Evolutionary conservation across 2,113 vertebrate species (phyloP), one percentile per base, ranked within the genome.

Genomic region (Leptobrachium ailaonicum): DNA sequence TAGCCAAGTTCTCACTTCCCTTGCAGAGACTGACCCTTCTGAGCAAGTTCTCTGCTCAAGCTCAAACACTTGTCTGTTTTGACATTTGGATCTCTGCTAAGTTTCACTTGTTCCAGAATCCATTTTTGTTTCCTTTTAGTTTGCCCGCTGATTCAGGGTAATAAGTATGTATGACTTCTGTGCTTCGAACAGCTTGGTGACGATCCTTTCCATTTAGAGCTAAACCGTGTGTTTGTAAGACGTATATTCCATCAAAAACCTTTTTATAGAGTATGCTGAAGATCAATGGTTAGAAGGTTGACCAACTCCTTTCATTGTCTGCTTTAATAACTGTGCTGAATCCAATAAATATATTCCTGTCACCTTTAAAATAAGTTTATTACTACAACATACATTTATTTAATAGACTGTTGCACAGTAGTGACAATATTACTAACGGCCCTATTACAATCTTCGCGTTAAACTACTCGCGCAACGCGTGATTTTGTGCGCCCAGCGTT

Each of bases 31-130:
- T 72, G 68, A 72, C 58, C 58, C 13, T 53, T 79, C 13, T 6
- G 9, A 64, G 77, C 56, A 6, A 10, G 68, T 47, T 4, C 44
- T 72, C 68, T 79, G 77, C n/a, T 79, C 20, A 53, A 79, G 58
- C 77, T 71, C 77, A 79, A 72, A 71, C 77, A 66, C 77, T 66
- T 64, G 41, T 64, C 58, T 71, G 68, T 63, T 79, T 78, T 79
- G 77, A 79, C 77, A 66, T 79, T 79, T 64, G 13, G 77, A 3
- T 79, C 60, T 72, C 60, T 79, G 77, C 69, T 63, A 64, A 40
- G 58, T 43, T 42, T 72, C 44, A 72, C 54, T 32, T 4, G 44
- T 72, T 69, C 44, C 69, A 5, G 32, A 53, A 42, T 71, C 69
- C 56, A 13, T 79, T 54, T 42, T 72, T 42, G 42, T 53, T 71